Evolutionary conservation across 2,888 invertebrate species (phyloP), one percentile per base, ranked within the genome.

Genomic region (Monopis laevigella): DNA sequence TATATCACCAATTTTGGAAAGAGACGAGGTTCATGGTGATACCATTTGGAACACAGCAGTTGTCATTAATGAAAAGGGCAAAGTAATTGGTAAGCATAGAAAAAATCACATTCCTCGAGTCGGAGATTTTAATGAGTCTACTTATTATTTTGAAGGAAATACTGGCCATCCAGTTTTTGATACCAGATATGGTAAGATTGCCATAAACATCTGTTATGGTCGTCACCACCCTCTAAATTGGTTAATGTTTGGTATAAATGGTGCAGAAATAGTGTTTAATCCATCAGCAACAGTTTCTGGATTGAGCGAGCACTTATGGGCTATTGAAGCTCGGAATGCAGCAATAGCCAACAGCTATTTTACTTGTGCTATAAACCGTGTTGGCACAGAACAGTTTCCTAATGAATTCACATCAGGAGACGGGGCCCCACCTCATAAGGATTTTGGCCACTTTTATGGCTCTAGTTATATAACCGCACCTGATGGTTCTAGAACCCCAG

Each of bases 101-200:
- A 99, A 99, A 67, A 99, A 99, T 68, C 99, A 99, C 59, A 99
- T 99, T 53, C 99, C 99, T 0, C 82, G 98, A 46, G 93, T 98
- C 11, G 98, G 97, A 1, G 98, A 98, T 71, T 99, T 99, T 64
- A 99, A 99, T 71, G 99, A 99, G 77, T 96, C 97, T 1, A 97
- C 96, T 14, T 99, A 99, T 65, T 99, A 98, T 65, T 87, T 90
- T 84, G 98, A 98, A 73, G 96, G 98, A 3, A 90, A 92, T 54
- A 91, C 96, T 10, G 98, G 98, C 0, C 99, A 99, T 77, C 95
- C 93, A 5, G 98, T 99, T 2, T 96, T 95, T 65, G 68, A 89
- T 60, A 96, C 95, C 0, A 86, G 86, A 49, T 96, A 86, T 74
- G 96, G 94, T 1, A 90, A 86, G 59, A 90, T 99, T 52, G 98